Base-by-base conservation (phyloP, 2,113 vertebrate genomes). In the Delphinus delphis region DNA sequence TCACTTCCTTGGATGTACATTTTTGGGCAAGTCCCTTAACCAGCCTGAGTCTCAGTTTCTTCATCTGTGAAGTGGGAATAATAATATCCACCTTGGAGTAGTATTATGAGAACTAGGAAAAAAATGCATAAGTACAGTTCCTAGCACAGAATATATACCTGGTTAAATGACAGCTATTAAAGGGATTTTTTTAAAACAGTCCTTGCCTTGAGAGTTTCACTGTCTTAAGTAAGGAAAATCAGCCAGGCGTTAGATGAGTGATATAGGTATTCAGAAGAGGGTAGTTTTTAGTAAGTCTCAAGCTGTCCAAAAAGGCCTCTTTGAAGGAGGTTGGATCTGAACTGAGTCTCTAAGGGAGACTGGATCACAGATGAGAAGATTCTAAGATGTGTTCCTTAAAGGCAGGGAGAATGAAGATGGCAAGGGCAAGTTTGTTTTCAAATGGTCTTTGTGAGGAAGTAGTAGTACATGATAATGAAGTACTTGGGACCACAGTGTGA, bases 101-200 rank as follows among this genome's bases (percentile, higher is more conserved):
- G 15, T 74, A 3, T 85, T 79, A 8, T 26, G 21, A 77, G 71
- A 93, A 90, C 88, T 80, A 68, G 88, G 88, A 95, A 90, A 86
- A 67, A 58, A 13, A 60, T 70, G 5, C 20, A 2, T 65, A 65
- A 60, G 21, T 33, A 83, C 23, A 87, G 11, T 41, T 41, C 33
- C 26, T 31, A 41, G 18, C 47, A 91, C 31, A 60, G 68, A 82
- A 5, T 55, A 31, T 31, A 55, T 28, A 44, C n/a, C 62, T 83
- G 65, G 31, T 68, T 25, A 93, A 87, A 82, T 60, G 47, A 74
- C 26, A 93, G 55, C 53, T 79, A 9, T 90, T 97, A 92, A 73
- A 82, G 41, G 77, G 44, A 87, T 62, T 70, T 88, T 88, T 28
- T 65, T 31, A 18, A 85, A 90, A 23, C 10, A 33, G 1, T n/a